Evolutionary conservation across 2,797 vertebrate species (phyloP), one percentile per base, ranked within the genome.

Genomic region (Dicrostonyx torquatus): DNA sequence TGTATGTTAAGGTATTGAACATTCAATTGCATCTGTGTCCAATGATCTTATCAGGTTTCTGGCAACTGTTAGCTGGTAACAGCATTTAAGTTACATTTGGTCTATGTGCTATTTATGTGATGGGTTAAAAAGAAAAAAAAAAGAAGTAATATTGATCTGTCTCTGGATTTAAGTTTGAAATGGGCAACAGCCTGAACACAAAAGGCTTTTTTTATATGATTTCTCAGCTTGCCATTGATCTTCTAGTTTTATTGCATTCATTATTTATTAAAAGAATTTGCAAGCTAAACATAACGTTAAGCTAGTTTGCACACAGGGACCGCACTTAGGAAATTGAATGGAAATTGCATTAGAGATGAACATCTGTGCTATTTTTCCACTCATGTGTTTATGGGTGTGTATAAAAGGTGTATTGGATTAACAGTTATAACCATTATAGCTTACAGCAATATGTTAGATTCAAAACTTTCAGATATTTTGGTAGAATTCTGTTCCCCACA

Each of bases 341-440:
- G 99, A 99, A 99, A 99, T 99, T 99, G 98, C 99, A 99, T 99
- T 99, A 99, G 98, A 98, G 98, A 99, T 98, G 98, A 99, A 99
- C 99, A 99, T 99, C 99, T 99, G 99, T 99, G 99, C 99, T 98
- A 98, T 98, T 99, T 98, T 98, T 98, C 98, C 98, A 98, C 98
- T 98, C 96, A 50, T 98, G 97, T 98, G 97, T 98, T 98, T 98
- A 98, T 98, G 98, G 98, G 98, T 98, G 98, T 98, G 98, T 98
- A 97, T 98, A 98, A 98, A 98, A 98, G 98, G 98, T 98, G 98
- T 98, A 98, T 98, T 98, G 98, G 98, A 98, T 99, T 98, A 98
- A 98, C 98, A 98, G 98, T 98, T 98, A 98, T 97, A 98, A 98
- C 97, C 97, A 97, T 98, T 97, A 98, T 97, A 97, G 97, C 96